These are phyloP conservation scores for Drosophila flavopinicola DNA, from an alignment of 2,888 invertebrate species.

Conservation along the genomic window DNA sequence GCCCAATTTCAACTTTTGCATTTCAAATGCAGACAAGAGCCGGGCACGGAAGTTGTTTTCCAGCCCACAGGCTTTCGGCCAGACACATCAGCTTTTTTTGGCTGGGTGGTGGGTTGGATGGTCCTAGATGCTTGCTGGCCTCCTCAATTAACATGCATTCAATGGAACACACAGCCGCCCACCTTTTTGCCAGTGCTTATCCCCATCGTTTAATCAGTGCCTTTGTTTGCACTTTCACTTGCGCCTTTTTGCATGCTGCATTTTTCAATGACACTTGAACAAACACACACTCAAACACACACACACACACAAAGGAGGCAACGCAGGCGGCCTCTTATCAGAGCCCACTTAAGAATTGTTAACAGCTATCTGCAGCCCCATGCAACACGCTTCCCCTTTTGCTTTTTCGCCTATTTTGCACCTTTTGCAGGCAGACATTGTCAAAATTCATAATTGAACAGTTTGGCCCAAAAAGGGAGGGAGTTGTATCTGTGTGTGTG, in stretches of 20 bases:
- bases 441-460: constrained; percentile 79
- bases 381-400: constrained; percentile 17
- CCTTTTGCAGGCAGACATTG: constrained; percentile 70
- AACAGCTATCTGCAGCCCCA: constrained; percentile 15
- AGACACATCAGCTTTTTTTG: constrained; percentile 10
- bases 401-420: constrained; percentile 66
- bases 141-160: constrained; percentile 56
- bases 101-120: not conserved
- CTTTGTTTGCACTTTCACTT: constrained; percentile 75
- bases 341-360: constrained; percentile 63
- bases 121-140: not conserved
- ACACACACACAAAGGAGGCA: constrained; percentile 3
- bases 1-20: constrained; percentile 50
- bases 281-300: constrained; percentile 10
- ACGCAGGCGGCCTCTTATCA: constrained; percentile 37
- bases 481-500: constrained; percentile 25
- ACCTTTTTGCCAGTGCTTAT: constrained; percentile 31
- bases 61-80: constrained; percentile 36
- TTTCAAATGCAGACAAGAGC: constrained; percentile 53
- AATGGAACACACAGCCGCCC: constrained; percentile 16
- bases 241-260: constrained; percentile 53
- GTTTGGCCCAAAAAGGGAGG: constrained; percentile 40
- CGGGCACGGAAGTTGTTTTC: constrained; percentile 38
- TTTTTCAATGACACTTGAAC: constrained; percentile 64
- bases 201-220: constrained; percentile 67